phyloP scores from a whole-genome alignment of 2,888 invertebrate species.

The Perizoma flavofasciatum region DNA sequence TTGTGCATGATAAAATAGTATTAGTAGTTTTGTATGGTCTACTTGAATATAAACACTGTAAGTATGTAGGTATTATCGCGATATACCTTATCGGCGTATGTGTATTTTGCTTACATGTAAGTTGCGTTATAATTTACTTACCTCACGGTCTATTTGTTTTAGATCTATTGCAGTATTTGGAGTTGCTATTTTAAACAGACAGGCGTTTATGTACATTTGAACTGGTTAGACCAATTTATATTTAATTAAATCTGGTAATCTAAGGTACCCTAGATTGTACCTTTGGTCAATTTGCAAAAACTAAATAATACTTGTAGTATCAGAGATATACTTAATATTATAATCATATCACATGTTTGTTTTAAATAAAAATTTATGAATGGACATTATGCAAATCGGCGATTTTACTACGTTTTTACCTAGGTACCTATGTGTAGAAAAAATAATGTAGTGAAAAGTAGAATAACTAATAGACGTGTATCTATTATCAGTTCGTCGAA shows the following conservation, averaged over 20 bases:
- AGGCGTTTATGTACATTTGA: constrained; percentile 24
- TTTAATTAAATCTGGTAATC: constrained; percentile 3
- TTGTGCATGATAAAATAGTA: too few species aligned
- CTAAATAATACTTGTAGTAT: too few species aligned
- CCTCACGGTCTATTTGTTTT: constrained; percentile 3
- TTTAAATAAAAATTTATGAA: neutral
- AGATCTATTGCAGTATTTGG: constrained; percentile 3
- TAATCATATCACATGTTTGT: too few species aligned
- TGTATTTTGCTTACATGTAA: constrained; percentile 15
- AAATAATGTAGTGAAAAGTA: neutral
- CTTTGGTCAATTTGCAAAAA: too few species aligned
- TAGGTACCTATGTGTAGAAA: constrained; percentile 1
- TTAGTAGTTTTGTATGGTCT: too few species aligned
- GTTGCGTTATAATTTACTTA: constrained; percentile 1
- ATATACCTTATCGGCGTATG: constrained; percentile 14
- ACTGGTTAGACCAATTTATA: constrained; percentile 8
- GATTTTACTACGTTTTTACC: constrained; percentile 2
- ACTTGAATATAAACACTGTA: neutral
- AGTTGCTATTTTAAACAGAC: constrained; percentile 15
- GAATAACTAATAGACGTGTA: too few species aligned
- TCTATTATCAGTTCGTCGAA: too few species aligned
- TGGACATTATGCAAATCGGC: constrained; percentile 12
- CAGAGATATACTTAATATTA: too few species aligned
- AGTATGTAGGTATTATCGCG: constrained; percentile 4
- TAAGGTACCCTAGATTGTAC: too few species aligned